Evolutionary conservation across 2,797 vertebrate genomes (phyloP), one percentile per base, ranked within the genome.

Genomic region (Peromyscus nudipes): DNA sequence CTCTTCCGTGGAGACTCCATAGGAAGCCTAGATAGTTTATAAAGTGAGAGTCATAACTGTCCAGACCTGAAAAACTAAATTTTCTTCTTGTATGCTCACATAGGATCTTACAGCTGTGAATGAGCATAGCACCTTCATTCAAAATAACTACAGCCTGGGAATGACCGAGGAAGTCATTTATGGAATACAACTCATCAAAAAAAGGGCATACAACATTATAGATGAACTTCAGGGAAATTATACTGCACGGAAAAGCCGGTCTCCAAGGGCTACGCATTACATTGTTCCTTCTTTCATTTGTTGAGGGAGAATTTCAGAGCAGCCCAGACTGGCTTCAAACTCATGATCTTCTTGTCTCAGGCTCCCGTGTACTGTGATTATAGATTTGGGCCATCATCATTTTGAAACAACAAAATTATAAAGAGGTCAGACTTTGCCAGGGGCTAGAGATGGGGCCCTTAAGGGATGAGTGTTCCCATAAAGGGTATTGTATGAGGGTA

Each of bases 351-450:
- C 21, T 40, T 88, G 31, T n/a, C 52, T 80, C 23, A 73, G 31
- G 1, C 52, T 81, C 40, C 52, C 14, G 1, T 71, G 16, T 14
- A 19, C 34, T 55, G 4, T n/a, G 31, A 69, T 34, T 81, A 34
- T 21, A 69, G 49, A n/a, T 52, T 25, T 57, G 10, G 27, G 17
- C 76, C 64, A 14, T 17, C 25, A 4, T 81, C 6, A 67, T 64
- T 92, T 86, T 79, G 55, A 94, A 85, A 81, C 67, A 86, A 55
- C 76, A 91, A 92, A 87, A 17, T 76, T 23, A 5, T 29, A 60
- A 52, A 65, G 25, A 23, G 60, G 40, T 86, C 8, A 55, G 49
- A 77, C 52, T 23, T 85, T 77, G 52, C 55, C 37, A 57, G 79
- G 57, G 7, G 11, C 40, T 80, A 83, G 60, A 73, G 10, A 21